Base-by-base conservation (phyloP, 2,888 invertebrate species). In the Marasmarcha lunaedactyla region DNA sequence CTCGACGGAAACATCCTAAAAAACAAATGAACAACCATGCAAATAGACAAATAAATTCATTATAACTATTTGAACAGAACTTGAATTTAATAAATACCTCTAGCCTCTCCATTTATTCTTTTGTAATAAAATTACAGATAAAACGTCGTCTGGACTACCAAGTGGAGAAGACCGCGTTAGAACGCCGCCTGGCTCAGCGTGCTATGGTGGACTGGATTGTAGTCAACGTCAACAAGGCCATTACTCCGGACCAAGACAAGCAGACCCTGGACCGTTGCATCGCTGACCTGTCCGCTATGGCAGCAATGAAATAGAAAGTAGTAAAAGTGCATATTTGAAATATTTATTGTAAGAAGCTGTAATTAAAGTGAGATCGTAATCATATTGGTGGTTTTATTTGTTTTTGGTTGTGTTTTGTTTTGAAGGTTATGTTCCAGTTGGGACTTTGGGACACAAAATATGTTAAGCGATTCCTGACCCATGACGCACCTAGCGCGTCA, bases 151-250 rank as follows among this genome's bases (percentile, higher is more conserved):
- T 95, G 56, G 98, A 99, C 77, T 99, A 94, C 78, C 96, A 98
- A 79, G 87, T 95, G 3, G 96, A 97, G 71, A 89, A 91, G 57
- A 87, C 92, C 52, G 89, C 88, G 54, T 81, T 95, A 40, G 93
- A 96, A 62, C 89, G 92, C 36, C 90, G 93, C 52, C 87, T 98
- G 46, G 87, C 92, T 52, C 97, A 98, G 76, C 94, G 91, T 71
- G 93, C 97, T 73, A 91, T 98, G 92, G 94, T 95, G 15, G 90
- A 94, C 71, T 98, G 96, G 94, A 92, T 98, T 46, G 91, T 96
- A 11, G 72, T 81, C 53, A 92, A 86, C 60, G 98, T 98, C 5
- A 85, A 87, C 50, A 89, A 91, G 57, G 90, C 95, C 44, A 94
- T 98, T 66, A 95, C 96, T n/a, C 91, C 96, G 1, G 92, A 95